Conservation (phyloP, 2,113 vertebrate species). For the Cynopterus brachyotis region DNA sequence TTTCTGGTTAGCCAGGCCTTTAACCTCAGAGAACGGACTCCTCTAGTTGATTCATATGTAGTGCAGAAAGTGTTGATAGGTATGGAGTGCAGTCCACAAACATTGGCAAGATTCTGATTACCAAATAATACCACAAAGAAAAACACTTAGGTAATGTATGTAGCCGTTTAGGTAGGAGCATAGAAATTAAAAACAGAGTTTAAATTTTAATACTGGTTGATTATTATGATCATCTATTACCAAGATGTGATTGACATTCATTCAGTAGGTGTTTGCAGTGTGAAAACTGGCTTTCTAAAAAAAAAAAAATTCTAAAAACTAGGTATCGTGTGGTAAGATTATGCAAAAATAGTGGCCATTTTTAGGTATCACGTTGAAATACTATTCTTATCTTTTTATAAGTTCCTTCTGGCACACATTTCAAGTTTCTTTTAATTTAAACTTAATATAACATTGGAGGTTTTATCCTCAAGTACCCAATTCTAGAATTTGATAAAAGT, state of each 20-base stretch:
- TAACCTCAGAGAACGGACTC: not conserved
- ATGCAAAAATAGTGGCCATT: not conserved
- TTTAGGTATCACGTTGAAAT: constrained; percentile 23
- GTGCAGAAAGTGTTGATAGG: not conserved
- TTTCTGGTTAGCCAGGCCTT: not conserved
- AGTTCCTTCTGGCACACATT: not conserved
- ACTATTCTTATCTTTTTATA: not conserved
- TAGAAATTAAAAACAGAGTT: not conserved
- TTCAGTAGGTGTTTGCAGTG: not conserved
- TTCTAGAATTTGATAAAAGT: not conserved
- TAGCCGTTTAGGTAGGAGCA: not conserved
- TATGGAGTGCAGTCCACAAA: not conserved
- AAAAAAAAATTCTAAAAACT: not conserved
- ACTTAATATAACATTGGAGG: not conserved
- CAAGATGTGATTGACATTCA: not conserved
- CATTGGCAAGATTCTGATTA: not conserved
- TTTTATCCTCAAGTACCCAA: not conserved
- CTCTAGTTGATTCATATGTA: not conserved
- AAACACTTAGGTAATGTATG: not conserved
- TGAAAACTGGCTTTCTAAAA: not conserved
- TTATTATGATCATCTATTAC: not conserved
- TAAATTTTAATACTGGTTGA: not conserved
- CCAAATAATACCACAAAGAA: not conserved
- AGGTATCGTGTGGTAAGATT: not conserved
- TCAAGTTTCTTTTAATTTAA: not conserved